Conservation (phyloP, 2,888 invertebrate genomes). For the Myathropa florea region DNA sequence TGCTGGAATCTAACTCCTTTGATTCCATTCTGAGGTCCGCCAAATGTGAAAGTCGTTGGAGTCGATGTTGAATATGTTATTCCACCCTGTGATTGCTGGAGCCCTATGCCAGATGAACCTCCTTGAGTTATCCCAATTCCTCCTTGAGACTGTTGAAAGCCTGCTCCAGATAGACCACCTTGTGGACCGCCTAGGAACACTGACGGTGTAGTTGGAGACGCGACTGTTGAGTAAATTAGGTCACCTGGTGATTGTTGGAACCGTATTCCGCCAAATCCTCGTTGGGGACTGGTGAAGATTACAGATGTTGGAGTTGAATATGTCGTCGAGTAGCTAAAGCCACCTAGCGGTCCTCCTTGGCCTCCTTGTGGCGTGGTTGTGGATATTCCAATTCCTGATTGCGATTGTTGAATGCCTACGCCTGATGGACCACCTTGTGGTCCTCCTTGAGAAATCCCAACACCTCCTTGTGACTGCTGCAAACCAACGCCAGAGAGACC, state of each 20-base stretch:
- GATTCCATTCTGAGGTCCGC: neutral
- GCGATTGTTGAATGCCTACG: slow-evolving; percentile 10
- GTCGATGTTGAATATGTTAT: neutral
- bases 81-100: slow-evolving; percentile 34
- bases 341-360: slow-evolving; percentile 43
- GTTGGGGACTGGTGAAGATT: neutral
- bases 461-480: too few relatives aligned
- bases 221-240: neutral
- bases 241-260: slow-evolving; percentile 33
- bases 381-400: neutral
- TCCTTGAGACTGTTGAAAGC: neutral
- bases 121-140: neutral
- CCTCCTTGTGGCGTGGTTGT: neutral
- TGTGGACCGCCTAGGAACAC: neutral
- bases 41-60: neutral
- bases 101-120: neutral
- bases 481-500: too few relatives aligned
- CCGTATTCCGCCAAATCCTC: slow-evolving; percentile 1
- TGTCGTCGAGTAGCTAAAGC: neutral
- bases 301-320: neutral
- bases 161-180: too few relatives aligned
- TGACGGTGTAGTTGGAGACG: neutral
- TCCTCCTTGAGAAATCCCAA: too few relatives aligned
- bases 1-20: neutral
- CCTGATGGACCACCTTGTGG: neutral